Conservation (phyloP, 2,888 invertebrate genomes). For the Salpingus planirostris region DNA sequence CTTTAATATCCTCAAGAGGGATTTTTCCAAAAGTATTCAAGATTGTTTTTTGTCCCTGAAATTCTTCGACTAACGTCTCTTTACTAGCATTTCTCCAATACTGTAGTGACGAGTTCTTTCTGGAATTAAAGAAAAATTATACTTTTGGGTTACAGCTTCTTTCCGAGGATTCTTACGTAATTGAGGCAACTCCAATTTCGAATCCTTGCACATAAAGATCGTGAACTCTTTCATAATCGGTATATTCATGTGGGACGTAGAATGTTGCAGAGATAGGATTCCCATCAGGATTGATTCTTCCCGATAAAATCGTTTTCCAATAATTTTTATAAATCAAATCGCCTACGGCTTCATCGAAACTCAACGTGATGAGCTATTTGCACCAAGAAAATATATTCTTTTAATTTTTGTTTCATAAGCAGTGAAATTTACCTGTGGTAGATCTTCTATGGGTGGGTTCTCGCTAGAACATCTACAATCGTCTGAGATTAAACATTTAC, state of each 20-base stretch:
- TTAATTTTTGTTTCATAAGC: background rate
- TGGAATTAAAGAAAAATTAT: background rate
- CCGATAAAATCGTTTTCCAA: slow-evolving; percentile 46
- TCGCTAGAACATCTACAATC: slow-evolving; percentile 2
- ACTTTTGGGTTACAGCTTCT: background rate
- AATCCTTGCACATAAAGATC: slow-evolving; percentile 51
- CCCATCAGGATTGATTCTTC: slow-evolving; percentile 53
- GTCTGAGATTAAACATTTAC: background rate
- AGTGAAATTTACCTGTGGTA: slow-evolving; percentile 7
- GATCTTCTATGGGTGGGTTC: slow-evolving; percentile 2
- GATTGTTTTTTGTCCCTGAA: slow-evolving; percentile 29
- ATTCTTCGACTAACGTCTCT: slow-evolving; percentile 30
- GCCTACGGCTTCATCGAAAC: slow-evolving; percentile 59
- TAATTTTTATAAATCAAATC: slow-evolving; percentile 44
- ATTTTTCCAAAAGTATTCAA: slow-evolving; percentile 26
- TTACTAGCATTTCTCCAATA: slow-evolving; percentile 34
- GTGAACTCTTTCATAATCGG: slow-evolving; percentile 47
- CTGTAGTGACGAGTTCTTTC: slow-evolving; percentile 19
- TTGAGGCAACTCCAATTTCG: slow-evolving; percentile 63
- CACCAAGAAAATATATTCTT: background rate
- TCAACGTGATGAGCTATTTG: slow-evolving; percentile 53
- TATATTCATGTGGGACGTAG: slow-evolving; percentile 65
- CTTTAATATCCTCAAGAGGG: slow-evolving; percentile 28
- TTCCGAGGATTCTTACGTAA: too few relatives aligned
- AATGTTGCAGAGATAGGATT: slow-evolving; percentile 57